phyloP scores from a whole-genome alignment of 2,113 vertebrate genomes.

The Falco punctatus region DNA sequence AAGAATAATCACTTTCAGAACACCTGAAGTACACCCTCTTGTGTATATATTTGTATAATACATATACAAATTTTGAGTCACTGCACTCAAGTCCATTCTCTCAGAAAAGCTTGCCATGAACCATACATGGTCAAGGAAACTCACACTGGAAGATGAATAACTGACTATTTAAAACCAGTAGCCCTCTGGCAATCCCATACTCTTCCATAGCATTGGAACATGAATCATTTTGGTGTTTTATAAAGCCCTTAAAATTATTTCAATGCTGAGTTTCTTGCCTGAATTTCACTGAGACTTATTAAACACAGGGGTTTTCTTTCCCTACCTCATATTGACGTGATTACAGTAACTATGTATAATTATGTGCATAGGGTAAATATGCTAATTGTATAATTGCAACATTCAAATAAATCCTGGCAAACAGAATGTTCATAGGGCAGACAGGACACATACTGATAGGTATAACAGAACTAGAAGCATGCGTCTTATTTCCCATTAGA shows the following conservation, averaged over 20 bases:
- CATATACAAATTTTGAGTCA: background rate
- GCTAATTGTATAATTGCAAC: conserved; percentile 60
- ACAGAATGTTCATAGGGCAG: background rate
- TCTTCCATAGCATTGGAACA: conserved; percentile 8
- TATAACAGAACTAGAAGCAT: background rate
- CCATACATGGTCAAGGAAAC: background rate
- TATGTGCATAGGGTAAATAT: conserved; percentile 55
- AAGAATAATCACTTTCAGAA: background rate
- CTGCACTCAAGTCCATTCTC: background rate
- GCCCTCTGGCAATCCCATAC: background rate
- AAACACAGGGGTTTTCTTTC: conserved; percentile 21
- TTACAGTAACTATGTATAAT: conserved; percentile 51
- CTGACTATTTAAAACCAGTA: background rate
- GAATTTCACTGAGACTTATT: conserved; percentile 53
- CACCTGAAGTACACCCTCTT: background rate
- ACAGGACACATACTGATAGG: background rate
- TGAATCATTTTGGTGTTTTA: background rate
- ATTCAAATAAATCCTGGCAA: background rate
- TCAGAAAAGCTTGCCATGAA: background rate
- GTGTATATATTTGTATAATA: background rate
- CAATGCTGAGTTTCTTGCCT: conserved; percentile 23
- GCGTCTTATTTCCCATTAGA: background rate
- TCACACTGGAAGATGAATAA: background rate
- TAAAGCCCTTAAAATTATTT: conserved; percentile 21
- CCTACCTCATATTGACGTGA: conserved; percentile 33